These are phyloP conservation scores for Helleia helle DNA, from an alignment of 2,888 invertebrate genomes.

Conservation along the genomic window DNA sequence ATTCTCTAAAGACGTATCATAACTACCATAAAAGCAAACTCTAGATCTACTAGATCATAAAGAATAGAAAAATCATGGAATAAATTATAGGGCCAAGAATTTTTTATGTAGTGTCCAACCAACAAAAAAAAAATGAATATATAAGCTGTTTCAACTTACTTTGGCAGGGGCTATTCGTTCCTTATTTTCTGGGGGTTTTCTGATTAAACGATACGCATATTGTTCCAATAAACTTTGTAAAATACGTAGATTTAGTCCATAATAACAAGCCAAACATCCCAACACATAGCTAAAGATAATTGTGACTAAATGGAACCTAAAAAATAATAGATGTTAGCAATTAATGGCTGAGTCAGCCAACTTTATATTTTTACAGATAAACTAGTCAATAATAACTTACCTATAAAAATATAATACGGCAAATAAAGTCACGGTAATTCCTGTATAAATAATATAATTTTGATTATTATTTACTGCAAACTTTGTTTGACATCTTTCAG, in stretches of 20 bases:
- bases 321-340: too few species aligned
- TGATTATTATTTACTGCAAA: conserved; percentile 58
- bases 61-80: too few species aligned
- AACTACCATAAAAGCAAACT: too few species aligned
- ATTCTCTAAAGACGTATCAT: too few species aligned
- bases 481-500: conserved; percentile 70
- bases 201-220: conserved; percentile 51
- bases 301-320: conserved; percentile 63
- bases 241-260: conserved; percentile 47
- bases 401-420: conserved; percentile 60
- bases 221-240: conserved; percentile 46
- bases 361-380: too few species aligned
- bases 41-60: too few species aligned
- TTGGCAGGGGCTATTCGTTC: conserved; percentile 30
- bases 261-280: conserved; percentile 70
- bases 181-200: conserved; percentile 30
- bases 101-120: too few species aligned
- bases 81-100: too few species aligned
- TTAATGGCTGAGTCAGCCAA: too few species aligned
- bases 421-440: conserved; percentile 45
- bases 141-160: conserved; percentile 31
- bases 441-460: conserved; percentile 62
- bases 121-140: too few species aligned
- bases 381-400: conserved; percentile 36
- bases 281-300: conserved; percentile 59